A percentile compares a stretch with the other conserved stretches of the same genome.
These are phyloP conservation scores for Mesorhabditis sp. DNA, from an alignment of 2,888 invertebrate genomes.

Conservation along the genomic window DNA sequence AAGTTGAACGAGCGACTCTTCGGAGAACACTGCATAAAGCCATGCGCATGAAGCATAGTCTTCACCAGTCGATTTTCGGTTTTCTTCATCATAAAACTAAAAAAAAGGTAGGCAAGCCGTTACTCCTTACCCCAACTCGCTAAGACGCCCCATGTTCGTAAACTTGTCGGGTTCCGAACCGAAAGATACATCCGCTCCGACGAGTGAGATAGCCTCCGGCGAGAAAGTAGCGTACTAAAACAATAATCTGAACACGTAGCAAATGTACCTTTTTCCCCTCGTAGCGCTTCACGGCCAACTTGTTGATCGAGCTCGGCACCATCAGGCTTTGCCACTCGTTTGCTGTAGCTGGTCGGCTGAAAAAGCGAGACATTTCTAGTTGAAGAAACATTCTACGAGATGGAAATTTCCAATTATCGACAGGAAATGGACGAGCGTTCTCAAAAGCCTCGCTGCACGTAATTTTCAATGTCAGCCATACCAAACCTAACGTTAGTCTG, in stretches of 20 bases:
- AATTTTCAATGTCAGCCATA: no score
- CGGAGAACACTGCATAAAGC: slow-evolving; percentile 65
- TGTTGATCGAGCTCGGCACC: no score
- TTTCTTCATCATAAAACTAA: slow-evolving; percentile 60
- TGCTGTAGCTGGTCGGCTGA: no score
- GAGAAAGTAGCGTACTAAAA: neutral
- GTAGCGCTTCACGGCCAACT: neutral
- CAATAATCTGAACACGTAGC: neutral
- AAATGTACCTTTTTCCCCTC: neutral
- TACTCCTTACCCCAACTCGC: neutral
- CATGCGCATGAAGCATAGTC: slow-evolving; percentile 49
- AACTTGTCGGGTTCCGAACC: neutral
- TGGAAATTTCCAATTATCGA: no score
- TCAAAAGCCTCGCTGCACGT: no score
- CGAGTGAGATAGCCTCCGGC: neutral
- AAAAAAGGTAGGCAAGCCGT: neutral
- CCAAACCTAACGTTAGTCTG: no score
- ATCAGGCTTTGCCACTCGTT: no score
- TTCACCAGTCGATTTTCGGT: slow-evolving; percentile 61
- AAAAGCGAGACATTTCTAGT: no score
- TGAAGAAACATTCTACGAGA: no score
- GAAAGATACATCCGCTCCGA: neutral
- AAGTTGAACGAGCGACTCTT: slow-evolving; percentile 77
- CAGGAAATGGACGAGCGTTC: no score
- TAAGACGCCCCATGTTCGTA: neutral